Evolutionary conservation across 2,888 invertebrate genomes (phyloP).

Genomic region (Mayetiola destructor): DNA sequence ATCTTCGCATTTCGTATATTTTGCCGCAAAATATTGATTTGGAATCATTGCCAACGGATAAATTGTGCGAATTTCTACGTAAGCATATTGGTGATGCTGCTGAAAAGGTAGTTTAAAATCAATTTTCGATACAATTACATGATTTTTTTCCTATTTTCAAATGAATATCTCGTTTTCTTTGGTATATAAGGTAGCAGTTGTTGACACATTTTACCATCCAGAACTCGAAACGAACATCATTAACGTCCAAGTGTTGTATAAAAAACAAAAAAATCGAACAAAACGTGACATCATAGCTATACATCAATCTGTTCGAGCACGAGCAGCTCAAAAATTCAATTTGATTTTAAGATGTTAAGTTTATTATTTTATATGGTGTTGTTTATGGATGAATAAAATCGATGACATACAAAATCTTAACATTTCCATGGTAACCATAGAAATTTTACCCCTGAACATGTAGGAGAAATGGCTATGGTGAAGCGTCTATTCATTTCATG

Average conservation of each 20-base stretch:
- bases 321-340: not conserved
- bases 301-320: not conserved
- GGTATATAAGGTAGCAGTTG: not conserved
- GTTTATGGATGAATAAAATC: no score
- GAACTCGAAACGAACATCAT: not conserved
- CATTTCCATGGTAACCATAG: no score
- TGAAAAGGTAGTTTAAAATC: not conserved
- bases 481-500: no score
- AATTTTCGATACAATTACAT: not conserved
- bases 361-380: no score
- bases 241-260: not conserved
- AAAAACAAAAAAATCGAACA: not conserved
- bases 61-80: not conserved
- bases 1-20: not conserved
- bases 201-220: not conserved
- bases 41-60: not conserved
- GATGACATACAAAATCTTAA: no score
- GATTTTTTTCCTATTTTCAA: not conserved
- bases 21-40: not conserved
- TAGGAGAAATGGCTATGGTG: no score
- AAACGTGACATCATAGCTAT: not conserved
- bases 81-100: not conserved
- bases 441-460: no score
- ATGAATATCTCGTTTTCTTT: not conserved
- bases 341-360: constrained; percentile 23